Percentiles rank a stretch among this genome's conserved stretches.
These are phyloP conservation scores for Pipistrellus pipistrellus DNA, from an alignment of 2,797 vertebrate genomes.

Conservation along the genomic window DNA sequence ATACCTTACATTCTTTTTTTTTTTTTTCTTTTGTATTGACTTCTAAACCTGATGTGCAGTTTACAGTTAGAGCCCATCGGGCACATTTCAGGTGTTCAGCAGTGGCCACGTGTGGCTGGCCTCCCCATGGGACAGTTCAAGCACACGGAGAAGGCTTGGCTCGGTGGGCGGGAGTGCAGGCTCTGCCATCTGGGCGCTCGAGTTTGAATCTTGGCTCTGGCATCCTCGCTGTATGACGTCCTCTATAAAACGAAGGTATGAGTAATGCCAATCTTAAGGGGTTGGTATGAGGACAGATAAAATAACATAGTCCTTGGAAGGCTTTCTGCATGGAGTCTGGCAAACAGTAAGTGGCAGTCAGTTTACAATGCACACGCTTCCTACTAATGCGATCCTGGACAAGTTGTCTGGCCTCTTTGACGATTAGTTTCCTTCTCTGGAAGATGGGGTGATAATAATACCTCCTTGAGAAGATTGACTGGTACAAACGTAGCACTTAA, in stretches of 20 bases:
- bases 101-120: not conserved
- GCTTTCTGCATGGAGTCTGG: not conserved
- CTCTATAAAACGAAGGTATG: not conserved
- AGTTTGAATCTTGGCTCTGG: not conserved
- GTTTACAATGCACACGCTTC: not conserved
- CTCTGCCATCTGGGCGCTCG: not conserved
- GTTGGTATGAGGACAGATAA: not conserved
- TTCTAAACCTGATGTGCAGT: not conserved
- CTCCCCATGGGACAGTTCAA: fast-evolving
- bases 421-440: conserved; percentile 23
- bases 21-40: not conserved
- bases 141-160: fast-evolving
- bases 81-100: not conserved
- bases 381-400: not conserved
- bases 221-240: not conserved
- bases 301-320: conserved; percentile 11
- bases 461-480: conserved; percentile 36
- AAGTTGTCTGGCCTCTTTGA: not conserved
- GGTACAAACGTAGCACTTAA: not conserved
- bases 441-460: not conserved
- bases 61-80: not conserved
- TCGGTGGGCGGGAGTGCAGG: fast-evolving
- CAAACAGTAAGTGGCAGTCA: not conserved
- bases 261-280: not conserved
- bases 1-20: not conserved